phyloP scores from a whole-genome alignment of 2,797 vertebrate species.

The Coranthus polyacanthus region DNA sequence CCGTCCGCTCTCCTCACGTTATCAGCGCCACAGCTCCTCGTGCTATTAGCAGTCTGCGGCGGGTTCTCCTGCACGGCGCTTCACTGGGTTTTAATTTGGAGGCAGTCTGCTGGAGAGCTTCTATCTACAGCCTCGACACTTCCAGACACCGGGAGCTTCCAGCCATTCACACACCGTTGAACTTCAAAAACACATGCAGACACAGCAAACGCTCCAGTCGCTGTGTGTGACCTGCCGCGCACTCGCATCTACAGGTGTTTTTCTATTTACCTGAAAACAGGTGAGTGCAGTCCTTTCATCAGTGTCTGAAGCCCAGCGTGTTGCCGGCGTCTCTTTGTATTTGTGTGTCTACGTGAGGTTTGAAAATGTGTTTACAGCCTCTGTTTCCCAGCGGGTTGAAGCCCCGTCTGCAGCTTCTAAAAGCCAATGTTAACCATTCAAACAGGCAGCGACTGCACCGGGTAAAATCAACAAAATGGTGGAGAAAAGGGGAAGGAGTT shows the following conservation, averaged over 20 bases:
- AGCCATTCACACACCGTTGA: constrained; percentile 15
- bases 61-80: background rate
- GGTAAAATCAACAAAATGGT: background rate
- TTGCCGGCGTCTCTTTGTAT: too few species aligned
- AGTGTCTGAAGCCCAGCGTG: too few species aligned
- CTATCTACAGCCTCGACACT: constrained; percentile 47
- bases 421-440: constrained; percentile 8
- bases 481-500: background rate
- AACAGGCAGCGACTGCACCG: background rate
- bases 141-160: constrained; percentile 22
- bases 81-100: constrained; percentile 72
- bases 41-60: constrained; percentile 62
- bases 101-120: constrained; percentile 32
- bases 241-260: too few species aligned
- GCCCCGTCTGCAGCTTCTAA: background rate
- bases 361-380: background rate
- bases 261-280: too few species aligned
- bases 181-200: constrained; percentile 1
- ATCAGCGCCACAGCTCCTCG: constrained; percentile 12
- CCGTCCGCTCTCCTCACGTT: constrained; percentile 6
- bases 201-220: too few species aligned
- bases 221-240: too few species aligned
- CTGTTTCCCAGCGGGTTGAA: background rate
- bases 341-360: too few species aligned
- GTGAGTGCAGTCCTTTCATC: too few species aligned